Conservation (phyloP, 2,888 invertebrate species). For the Eubasilissa splendida region DNA sequence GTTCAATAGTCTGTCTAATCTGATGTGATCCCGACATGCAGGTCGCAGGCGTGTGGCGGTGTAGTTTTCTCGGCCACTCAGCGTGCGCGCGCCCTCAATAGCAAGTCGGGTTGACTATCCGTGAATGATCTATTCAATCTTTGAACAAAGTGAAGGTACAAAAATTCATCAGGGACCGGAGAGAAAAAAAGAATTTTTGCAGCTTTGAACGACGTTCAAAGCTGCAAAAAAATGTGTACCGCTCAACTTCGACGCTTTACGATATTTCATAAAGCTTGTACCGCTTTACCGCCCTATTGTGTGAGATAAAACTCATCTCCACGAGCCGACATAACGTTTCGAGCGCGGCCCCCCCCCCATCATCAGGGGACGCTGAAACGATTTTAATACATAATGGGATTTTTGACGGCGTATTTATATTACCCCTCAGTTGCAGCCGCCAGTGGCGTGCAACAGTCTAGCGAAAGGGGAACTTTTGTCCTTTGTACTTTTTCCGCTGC, state of each 20-base stretch:
- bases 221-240: not conserved
- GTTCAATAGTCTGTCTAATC: too few relatives aligned
- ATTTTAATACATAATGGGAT: slow-evolving; percentile 40
- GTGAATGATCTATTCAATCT: too few relatives aligned
- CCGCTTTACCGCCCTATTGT: slow-evolving; percentile 1
- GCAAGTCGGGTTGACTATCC: too few relatives aligned
- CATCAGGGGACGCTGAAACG: slow-evolving; percentile 18
- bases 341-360: slow-evolving; percentile 1
- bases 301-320: slow-evolving; percentile 3
- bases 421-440: slow-evolving; percentile 12
- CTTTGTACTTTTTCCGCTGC: not conserved
- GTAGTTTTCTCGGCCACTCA: too few relatives aligned
- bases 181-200: too few relatives aligned
- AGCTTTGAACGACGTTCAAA: not conserved
- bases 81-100: too few relatives aligned
- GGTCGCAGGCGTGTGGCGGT: too few relatives aligned
- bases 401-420: slow-evolving; percentile 34
- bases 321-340: not conserved
- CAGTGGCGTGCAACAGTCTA: slow-evolving; percentile 19
- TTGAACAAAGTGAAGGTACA: too few relatives aligned
- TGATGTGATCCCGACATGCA: too few relatives aligned
- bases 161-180: too few relatives aligned
- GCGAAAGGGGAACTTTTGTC: slow-evolving; percentile 8
- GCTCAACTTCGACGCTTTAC: not conserved
- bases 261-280: not conserved